Percentiles rank a stretch among this genome's conserved stretches.
Evolutionary conservation across 2,888 invertebrate genomes (phyloP).

Genomic region (Gastracanthus pulcherrimus): DNA sequence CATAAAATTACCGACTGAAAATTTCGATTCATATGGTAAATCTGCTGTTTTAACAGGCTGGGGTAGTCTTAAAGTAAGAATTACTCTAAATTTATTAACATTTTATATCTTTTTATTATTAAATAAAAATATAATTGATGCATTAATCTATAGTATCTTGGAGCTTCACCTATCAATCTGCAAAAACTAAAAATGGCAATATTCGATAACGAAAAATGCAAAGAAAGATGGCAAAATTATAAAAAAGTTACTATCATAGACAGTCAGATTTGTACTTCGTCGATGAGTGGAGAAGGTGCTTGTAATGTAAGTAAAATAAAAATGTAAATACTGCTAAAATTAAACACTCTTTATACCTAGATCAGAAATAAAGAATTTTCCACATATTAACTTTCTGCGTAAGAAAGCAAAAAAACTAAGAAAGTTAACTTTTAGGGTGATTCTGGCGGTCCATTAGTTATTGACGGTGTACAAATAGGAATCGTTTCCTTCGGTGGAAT

Average conservation of each 20-base stretch:
- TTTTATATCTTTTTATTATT: background rate
- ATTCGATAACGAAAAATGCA: slow-evolving; percentile 77
- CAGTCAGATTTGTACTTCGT: slow-evolving; percentile 81
- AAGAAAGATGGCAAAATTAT: slow-evolving; percentile 59
- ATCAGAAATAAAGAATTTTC: too few relatives aligned
- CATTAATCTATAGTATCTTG: slow-evolving; percentile 79
- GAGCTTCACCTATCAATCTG: slow-evolving; percentile 78
- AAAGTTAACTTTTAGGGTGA: slow-evolving; percentile 67
- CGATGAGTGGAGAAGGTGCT: slow-evolving; percentile 81
- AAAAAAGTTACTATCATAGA: slow-evolving; percentile 77
- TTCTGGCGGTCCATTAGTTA: slow-evolving; percentile 74
- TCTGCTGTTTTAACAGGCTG: slow-evolving; percentile 71
- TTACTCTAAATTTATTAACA: background rate
- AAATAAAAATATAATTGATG: background rate
- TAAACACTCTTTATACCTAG: too few relatives aligned
- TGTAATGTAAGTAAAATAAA: slow-evolving; percentile 79
- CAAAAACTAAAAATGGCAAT: slow-evolving; percentile 80
- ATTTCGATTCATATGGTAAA: slow-evolving; percentile 65
- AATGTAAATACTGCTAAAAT: too few relatives aligned
- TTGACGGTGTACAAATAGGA: slow-evolving; percentile 73
- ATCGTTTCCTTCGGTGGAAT: slow-evolving; percentile 76
- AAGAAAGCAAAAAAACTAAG: background rate
- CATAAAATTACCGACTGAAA: slow-evolving; percentile 64
- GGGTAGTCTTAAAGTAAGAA: slow-evolving; percentile 64
- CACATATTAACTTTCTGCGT: too few relatives aligned